Conservation (phyloP, 1,140 invertebrate genomes). For the Chrysomallon squamiferum region DNA sequence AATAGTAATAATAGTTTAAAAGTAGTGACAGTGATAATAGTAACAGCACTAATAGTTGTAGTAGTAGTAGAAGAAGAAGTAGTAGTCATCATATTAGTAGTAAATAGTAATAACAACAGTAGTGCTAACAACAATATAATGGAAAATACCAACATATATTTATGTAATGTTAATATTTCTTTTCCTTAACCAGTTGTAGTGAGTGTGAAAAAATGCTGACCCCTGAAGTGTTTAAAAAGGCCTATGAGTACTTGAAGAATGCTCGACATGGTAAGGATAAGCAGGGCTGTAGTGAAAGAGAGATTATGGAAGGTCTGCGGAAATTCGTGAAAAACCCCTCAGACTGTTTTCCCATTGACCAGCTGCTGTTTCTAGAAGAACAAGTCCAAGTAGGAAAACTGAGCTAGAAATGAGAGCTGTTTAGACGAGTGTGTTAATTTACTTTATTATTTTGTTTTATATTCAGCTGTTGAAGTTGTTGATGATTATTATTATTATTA, state of each 20-base stretch:
- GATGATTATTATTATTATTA: no score
- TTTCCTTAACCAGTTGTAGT: conserved; percentile 39
- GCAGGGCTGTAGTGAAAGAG: conserved; percentile 38
- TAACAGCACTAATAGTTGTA: no score
- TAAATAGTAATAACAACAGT: no score
- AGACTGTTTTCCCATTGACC: conserved; percentile 62
- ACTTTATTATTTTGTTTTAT: no score
- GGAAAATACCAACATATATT: no score
- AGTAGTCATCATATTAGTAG: no score
- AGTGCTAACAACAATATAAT: no score
- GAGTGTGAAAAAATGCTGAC: conserved; percentile 57
- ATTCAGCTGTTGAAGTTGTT: no score
- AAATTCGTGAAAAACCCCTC: conserved; percentile 56
- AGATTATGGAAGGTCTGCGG: conserved; percentile 49
- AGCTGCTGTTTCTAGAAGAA: conserved; percentile 62
- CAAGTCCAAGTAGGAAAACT: conserved; percentile 25
- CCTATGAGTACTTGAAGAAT: conserved; percentile 55
- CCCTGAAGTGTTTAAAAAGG: conserved; percentile 53
- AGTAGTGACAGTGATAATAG: no score
- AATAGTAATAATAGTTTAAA: no score
- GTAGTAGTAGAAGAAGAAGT: no score
- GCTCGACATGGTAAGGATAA: conserved; percentile 39
- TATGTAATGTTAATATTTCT: neutral
- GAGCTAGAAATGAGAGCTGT: neutral
- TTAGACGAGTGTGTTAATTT: no score